Conservation (phyloP, 2,888 invertebrate species). For the Stenichneumon culpator region DNA sequence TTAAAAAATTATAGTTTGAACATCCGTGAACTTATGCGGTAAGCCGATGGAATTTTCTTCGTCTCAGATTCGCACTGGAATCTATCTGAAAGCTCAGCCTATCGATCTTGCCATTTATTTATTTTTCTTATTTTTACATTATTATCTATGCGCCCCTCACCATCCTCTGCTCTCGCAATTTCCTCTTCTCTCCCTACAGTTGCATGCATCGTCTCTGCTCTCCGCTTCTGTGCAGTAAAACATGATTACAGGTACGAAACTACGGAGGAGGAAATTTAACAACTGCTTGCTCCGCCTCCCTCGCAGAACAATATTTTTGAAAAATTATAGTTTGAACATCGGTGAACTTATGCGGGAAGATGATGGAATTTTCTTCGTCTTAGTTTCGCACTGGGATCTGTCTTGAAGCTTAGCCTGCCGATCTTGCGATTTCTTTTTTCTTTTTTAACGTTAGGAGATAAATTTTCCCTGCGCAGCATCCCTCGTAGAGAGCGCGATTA, state of each 20-base stretch:
- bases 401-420: not conserved
- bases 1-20: not conserved
- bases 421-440: constrained; percentile 15
- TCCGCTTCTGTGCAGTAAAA: too few species aligned
- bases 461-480: constrained; percentile 68
- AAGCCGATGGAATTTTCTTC: not conserved
- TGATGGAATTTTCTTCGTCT: not conserved
- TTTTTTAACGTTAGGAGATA: constrained; percentile 18
- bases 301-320: too few species aligned
- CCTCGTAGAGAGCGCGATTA: constrained; percentile 66
- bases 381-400: not conserved
- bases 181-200: too few species aligned
- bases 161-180: too few species aligned
- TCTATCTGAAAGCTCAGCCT: not conserved
- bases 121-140: too few species aligned
- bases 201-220: too few species aligned
- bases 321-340: not conserved
- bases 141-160: too few species aligned
- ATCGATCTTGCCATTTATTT: not conserved
- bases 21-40: not conserved
- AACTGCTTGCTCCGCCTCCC: too few species aligned
- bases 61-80: not conserved
- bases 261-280: too few species aligned
- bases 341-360: not conserved
- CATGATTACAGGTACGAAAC: too few species aligned